Base-by-base conservation (phyloP, 2,797 vertebrate genomes). In the Thalassophryne amazonica region DNA sequence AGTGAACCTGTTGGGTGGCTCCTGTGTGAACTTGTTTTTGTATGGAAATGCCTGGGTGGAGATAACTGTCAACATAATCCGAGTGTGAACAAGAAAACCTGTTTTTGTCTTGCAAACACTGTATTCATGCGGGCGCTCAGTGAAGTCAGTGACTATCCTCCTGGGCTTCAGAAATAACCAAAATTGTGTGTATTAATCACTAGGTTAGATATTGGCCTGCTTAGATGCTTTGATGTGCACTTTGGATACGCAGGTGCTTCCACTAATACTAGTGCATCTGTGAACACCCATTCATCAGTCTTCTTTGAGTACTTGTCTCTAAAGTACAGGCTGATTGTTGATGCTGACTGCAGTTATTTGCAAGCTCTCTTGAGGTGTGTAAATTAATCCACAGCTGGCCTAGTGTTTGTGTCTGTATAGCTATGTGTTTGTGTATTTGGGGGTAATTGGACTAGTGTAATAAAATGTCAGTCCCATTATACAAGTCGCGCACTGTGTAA, bases 381-480 rank as follows among this genome's bases (percentile, higher is more conserved):
- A 62, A 73, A 80, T 83, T 82, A 84, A 86, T 80, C 80, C 62
- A 11, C 8, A 51, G 47, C 58, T 36, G 42, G 24, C 19, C 35
- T 40, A 11, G 25, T 17, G 31, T 23, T 32, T 48, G 32, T 42
- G 28, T 42, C 24, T 71, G 28, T 55, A 27, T 51, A 56, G 48
- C 6, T 41, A 17, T 60, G 17, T 23, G 66, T 76, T 47, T 73
- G 37, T 72, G 71, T 76, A 73, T 80, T 65, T 25, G 41, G 29
- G 52, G 47, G 55, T 85, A 80, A 88, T 59, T 81, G 78, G 84
- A 87, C 88, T 86, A 86, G 42, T 5, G 12, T 41, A 54, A 40
- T 81, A 78, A 86, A 81, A 41, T 79, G 64, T 78, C 72, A 86
- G 85, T 86, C 86, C 40, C 65, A 81, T 87, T 84, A n/a, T n/a